These are phyloP conservation scores for Eurosta solidaginis DNA, from an alignment of 1,140 invertebrate genomes.

Conservation along the genomic window DNA sequence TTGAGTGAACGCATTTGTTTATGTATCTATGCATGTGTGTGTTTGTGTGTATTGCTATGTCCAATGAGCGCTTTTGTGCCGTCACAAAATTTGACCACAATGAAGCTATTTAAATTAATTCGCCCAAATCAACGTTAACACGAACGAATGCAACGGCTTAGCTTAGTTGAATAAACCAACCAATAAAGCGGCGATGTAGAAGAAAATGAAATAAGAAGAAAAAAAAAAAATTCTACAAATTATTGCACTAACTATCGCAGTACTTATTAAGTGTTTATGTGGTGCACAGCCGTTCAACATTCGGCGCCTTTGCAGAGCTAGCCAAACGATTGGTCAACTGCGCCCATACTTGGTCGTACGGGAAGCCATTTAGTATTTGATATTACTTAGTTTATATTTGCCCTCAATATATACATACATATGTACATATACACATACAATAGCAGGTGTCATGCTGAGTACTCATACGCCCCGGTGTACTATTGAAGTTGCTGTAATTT, in stretches of 20 bases:
- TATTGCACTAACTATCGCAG: too few species aligned
- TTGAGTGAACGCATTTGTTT: background rate
- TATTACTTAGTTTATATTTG: background rate
- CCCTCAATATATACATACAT: background rate
- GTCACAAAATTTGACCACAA: constrained; percentile 13
- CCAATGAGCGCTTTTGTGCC: constrained; percentile 12
- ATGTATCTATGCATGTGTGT: background rate
- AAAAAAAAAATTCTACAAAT: background rate
- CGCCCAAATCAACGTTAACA: background rate
- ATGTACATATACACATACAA: too few species aligned
- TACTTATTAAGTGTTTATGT: too few species aligned
- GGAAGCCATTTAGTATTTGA: background rate
- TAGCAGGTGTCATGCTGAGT: constrained; percentile 9
- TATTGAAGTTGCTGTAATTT: background rate
- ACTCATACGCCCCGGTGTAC: constrained; percentile 11
- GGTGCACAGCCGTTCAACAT: background rate
- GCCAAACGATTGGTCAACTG: background rate
- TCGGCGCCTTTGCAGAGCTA: constrained; percentile 4
- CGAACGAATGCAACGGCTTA: background rate
- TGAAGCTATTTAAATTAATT: constrained; percentile 23
- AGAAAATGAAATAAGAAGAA: background rate
- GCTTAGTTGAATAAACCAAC: background rate
- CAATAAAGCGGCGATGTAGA: background rate
- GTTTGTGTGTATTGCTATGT: background rate
- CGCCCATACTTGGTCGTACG: background rate